These are phyloP conservation scores for Agriopis marginaria DNA, from an alignment of 2,888 invertebrate genomes.

Conservation along the genomic window DNA sequence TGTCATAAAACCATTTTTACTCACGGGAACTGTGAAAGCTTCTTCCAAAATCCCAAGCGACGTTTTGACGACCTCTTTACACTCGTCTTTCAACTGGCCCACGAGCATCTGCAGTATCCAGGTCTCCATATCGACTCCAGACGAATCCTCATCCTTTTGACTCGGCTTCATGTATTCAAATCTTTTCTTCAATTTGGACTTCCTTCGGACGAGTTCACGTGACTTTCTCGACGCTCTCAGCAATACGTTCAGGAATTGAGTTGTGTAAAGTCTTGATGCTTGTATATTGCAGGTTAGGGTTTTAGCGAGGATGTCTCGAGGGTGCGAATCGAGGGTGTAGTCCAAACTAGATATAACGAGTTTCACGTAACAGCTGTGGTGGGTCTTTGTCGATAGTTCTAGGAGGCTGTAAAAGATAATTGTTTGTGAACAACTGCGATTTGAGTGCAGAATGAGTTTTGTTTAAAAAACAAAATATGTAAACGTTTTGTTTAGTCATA, in stretches of 20 bases:
- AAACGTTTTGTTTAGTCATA: too few relatives aligned
- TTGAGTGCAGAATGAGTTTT: too few relatives aligned
- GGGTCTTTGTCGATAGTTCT: conserved; percentile 92
- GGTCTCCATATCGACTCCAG: conserved; percentile 88
- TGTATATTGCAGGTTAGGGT: conserved; percentile 87
- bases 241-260: conserved; percentile 95
- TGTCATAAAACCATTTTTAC: conserved; percentile 46
- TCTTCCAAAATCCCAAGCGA: conserved; percentile 95
- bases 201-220: conserved; percentile 73
- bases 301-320: conserved; percentile 88
- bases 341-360: conserved; percentile 96
- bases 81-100: conserved; percentile 94
- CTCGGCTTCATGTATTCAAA: conserved; percentile 64
- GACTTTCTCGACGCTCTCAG: conserved; percentile 89
- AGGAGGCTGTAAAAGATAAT: conserved; percentile 87
- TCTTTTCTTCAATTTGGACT: conserved; percentile 75
- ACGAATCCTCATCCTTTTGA: conserved; percentile 63
- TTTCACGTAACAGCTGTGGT: conserved; percentile 97
- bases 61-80: conserved; percentile 91
- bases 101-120: conserved; percentile 96
- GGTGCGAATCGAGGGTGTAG: conserved; percentile 91
- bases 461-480: too few relatives aligned
- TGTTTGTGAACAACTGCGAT: neutral
- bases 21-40: conserved; percentile 95
- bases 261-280: conserved; percentile 92